phyloP scores from a whole-genome alignment of 2,888 invertebrate species.

The Monoplex corrugatus region DNA sequence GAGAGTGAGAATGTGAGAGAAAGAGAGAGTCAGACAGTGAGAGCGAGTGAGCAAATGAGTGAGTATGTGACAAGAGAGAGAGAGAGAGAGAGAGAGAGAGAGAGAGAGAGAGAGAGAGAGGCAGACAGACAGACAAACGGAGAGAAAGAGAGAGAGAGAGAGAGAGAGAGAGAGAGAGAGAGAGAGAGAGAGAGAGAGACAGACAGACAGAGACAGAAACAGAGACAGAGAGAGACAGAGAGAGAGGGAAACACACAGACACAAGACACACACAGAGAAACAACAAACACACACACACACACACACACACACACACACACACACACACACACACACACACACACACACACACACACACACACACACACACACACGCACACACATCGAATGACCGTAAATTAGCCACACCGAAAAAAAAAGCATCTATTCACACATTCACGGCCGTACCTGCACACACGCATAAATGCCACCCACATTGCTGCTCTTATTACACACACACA shows the following conservation, averaged over 20 bases:
- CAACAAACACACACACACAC: too few species aligned
- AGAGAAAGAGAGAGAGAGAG: not conserved
- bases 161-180: not conserved
- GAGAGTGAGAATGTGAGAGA: not conserved
- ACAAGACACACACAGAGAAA: not conserved
- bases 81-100: constrained; percentile 6
- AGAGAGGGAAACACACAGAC: not conserved
- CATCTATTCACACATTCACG: too few species aligned
- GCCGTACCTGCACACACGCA: too few species aligned
- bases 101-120: not conserved
- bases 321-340: too few species aligned
- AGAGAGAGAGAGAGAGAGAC: not conserved
- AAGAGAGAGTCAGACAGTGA: not conserved
- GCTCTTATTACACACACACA: too few species aligned
- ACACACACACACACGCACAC: too few species aligned
- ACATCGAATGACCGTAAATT: too few species aligned
- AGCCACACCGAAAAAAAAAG: too few species aligned
- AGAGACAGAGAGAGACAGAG: not conserved
- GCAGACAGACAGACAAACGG: not conserved
- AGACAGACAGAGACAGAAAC: not conserved
- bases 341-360: too few species aligned
- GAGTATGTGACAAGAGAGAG: not conserved
- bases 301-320: too few species aligned
- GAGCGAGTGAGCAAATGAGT: not conserved
- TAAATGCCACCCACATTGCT: too few species aligned